These are phyloP conservation scores for Tenebrio molitor DNA, from an alignment of 1,140 invertebrate species.

Conservation along the genomic window DNA sequence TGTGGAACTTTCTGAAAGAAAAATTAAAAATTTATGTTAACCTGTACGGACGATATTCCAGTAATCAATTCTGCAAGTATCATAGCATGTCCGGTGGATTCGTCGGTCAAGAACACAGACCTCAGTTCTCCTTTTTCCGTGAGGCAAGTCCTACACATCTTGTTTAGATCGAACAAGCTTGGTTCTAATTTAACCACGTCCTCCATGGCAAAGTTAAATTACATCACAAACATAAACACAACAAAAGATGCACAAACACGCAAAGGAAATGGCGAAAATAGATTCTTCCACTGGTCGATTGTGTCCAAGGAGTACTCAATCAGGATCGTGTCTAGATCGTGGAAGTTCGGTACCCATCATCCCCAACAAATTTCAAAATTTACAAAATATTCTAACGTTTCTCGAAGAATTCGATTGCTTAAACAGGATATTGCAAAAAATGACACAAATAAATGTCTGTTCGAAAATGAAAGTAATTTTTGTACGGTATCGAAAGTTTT, in stretches of 20 bases:
- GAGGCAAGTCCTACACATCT: conserved; percentile 66
- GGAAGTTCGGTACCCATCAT: neutral
- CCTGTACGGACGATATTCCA: conserved; percentile 63
- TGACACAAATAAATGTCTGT: no score
- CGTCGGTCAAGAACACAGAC: conserved; percentile 63
- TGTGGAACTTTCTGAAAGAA: neutral
- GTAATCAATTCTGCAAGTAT: conserved; percentile 66
- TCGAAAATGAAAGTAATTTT: no score
- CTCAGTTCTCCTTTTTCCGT: conserved; percentile 66
- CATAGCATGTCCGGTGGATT: conserved; percentile 61
- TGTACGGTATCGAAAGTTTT: no score
- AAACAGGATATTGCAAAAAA: neutral
- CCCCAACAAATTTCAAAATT: neutral
- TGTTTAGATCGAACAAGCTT: conserved; percentile 63
- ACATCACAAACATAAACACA: conserved; percentile 57
- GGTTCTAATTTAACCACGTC: conserved; percentile 60
- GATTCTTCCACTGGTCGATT: conserved; percentile 66
- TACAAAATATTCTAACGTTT: neutral
- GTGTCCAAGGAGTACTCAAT: conserved; percentile 50
- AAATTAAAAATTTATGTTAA: conserved; percentile 46
- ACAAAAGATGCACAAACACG: conserved; percentile 61
- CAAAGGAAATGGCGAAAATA: conserved; percentile 62
- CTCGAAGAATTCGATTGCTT: neutral
- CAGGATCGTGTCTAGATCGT: neutral
- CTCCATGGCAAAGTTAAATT: conserved; percentile 58